These are phyloP conservation scores for Chloromyia formosa DNA, from an alignment of 2,888 invertebrate genomes.

Conservation along the genomic window DNA sequence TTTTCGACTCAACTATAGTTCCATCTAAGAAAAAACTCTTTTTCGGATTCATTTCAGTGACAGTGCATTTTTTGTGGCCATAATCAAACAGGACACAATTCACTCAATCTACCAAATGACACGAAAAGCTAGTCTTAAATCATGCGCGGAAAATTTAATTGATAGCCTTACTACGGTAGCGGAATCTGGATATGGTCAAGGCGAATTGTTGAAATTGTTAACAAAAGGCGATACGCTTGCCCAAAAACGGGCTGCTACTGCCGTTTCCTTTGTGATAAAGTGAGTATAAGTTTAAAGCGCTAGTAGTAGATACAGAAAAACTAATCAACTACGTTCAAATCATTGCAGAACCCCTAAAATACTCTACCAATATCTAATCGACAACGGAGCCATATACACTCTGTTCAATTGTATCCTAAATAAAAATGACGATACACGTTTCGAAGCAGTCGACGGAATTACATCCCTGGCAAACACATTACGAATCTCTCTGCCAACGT, in stretches of 20 bases:
- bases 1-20: too few relatives aligned
- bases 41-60: slow-evolving; percentile 55
- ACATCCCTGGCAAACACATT: slow-evolving; percentile 60
- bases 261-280: slow-evolving; percentile 60
- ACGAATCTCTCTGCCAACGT: slow-evolving; percentile 56
- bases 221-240: slow-evolving; percentile 56
- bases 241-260: slow-evolving; percentile 61
- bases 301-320: neutral
- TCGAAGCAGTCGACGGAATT: slow-evolving; percentile 61
- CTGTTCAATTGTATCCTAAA: slow-evolving; percentile 59
- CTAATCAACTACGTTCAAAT: too few relatives aligned
- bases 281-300: slow-evolving; percentile 14
- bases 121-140: slow-evolving; percentile 59
- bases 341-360: slow-evolving; percentile 57
- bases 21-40: too few relatives aligned
- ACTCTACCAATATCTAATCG: slow-evolving; percentile 60
- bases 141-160: slow-evolving; percentile 58
- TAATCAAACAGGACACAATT: slow-evolving; percentile 60
- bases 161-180: slow-evolving; percentile 61
- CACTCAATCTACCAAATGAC: slow-evolving; percentile 60
- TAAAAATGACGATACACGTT: slow-evolving; percentile 56
- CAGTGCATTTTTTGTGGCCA: slow-evolving; percentile 62
- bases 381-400: slow-evolving; percentile 59
- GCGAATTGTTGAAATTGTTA: slow-evolving; percentile 60
- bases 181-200: slow-evolving; percentile 63